Percentiles rank a stretch among this genome's conserved stretches.
Evolutionary conservation across 2,797 vertebrate species (phyloP).

Genomic region (Sitta carolinensis): DNA sequence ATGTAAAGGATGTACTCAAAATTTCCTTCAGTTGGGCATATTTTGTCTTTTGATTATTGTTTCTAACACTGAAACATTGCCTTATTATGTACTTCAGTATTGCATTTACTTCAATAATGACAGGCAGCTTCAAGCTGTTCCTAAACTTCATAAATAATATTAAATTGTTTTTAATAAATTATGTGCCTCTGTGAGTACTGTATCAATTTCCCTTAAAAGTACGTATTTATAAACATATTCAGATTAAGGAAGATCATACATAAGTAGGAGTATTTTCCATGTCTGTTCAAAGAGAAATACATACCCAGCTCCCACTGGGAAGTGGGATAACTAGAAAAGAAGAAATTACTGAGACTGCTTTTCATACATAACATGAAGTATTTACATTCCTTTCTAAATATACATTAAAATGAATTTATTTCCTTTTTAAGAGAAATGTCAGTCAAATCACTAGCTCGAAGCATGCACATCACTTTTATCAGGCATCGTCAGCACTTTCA

Average conservation of each 20-base stretch:
- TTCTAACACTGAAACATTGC: not conserved
- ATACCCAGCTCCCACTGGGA: not conserved
- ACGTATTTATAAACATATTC: not conserved
- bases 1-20: not conserved
- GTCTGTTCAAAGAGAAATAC: not conserved
- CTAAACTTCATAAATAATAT: not conserved
- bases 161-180: not conserved
- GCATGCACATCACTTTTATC: not conserved
- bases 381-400: not conserved
- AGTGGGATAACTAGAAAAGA: not conserved
- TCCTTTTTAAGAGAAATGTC: not conserved
- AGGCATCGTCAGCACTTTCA: not conserved
- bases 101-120: not conserved
- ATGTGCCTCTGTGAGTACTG: not conserved
- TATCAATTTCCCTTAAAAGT: not conserved
- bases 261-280: not conserved
- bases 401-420: not conserved
- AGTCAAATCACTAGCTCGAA: slow-evolving; percentile 8
- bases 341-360: not conserved
- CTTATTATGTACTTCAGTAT: not conserved
- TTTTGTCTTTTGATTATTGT: not conserved
- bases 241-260: not conserved
- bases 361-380: not conserved
- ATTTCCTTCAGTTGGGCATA: not conserved
- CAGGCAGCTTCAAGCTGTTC: not conserved